These are phyloP conservation scores for Gadopsis bispinosus DNA, from an alignment of 2,797 vertebrate species.

Conservation along the genomic window DNA sequence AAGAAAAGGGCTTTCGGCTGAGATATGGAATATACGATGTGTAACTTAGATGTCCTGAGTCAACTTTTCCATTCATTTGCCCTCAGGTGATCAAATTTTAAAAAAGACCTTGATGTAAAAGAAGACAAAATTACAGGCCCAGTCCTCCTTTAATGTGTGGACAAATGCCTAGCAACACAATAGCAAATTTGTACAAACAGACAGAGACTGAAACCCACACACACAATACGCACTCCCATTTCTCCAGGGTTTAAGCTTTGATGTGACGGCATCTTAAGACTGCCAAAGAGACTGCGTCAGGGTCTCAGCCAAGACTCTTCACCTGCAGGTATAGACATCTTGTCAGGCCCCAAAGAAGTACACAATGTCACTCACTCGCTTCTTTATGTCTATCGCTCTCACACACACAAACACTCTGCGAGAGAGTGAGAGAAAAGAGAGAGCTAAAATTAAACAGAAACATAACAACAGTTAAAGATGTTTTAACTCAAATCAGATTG, in stretches of 20 bases:
- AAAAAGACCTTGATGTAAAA: background rate
- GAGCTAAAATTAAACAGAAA: background rate
- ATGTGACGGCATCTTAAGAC: constrained; percentile 73
- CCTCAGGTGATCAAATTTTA: constrained; percentile 25
- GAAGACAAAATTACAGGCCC: background rate
- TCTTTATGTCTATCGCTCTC: constrained; percentile 20
- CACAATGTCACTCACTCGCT: constrained; percentile 8
- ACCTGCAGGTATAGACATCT: constrained; percentile 82
- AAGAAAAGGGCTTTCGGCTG: background rate
- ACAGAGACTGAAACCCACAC: constrained; percentile 2
- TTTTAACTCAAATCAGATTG: background rate
- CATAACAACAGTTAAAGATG: background rate
- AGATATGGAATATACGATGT: background rate
- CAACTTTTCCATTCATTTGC: background rate
- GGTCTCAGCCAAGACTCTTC: constrained; percentile 79
- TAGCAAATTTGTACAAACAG: constrained; percentile 22
- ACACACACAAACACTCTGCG: constrained; percentile 37
- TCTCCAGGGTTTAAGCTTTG: constrained; percentile 76
- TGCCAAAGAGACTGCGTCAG: constrained; percentile 75
- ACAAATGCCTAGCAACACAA: constrained; percentile 54
- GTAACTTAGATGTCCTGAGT: background rate
- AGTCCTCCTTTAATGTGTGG: constrained; percentile 17
- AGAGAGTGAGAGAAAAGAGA: background rate
- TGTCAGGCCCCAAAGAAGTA: constrained; percentile 62
- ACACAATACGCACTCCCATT: constrained; percentile 40